Conservation (phyloP, 2,113 vertebrate species). For the Scortum barcoo region DNA sequence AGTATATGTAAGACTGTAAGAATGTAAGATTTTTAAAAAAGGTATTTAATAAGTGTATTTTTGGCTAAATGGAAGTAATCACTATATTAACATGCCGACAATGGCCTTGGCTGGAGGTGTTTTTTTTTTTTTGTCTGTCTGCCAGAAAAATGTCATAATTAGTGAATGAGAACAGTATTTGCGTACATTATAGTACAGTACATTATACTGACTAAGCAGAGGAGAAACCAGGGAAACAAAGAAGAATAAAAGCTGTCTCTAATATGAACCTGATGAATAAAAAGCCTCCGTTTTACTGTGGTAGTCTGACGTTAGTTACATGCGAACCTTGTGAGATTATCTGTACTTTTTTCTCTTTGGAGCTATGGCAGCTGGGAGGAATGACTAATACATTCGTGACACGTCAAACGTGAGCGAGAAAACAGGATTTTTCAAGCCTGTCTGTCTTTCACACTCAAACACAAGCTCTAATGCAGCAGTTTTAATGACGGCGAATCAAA, state of each 20-base stretch:
- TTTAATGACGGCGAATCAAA: constrained; percentile 28
- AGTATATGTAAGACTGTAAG: too few relatives aligned
- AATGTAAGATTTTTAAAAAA: too few relatives aligned
- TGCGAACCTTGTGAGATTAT: not conserved
- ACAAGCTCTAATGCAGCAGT: not conserved
- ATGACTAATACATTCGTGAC: not conserved
- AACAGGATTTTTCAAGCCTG: not conserved
- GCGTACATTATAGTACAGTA: too few relatives aligned
- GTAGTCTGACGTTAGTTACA: too few relatives aligned
- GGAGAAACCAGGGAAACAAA: not conserved
- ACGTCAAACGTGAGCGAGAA: not conserved
- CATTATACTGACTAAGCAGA: too few relatives aligned
- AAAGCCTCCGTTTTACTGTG: not conserved
- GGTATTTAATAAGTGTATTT: too few relatives aligned
- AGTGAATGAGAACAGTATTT: too few relatives aligned
- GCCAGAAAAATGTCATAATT: too few relatives aligned
- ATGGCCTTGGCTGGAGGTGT: too few relatives aligned
- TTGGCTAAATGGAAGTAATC: too few relatives aligned
- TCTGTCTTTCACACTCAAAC: not conserved
- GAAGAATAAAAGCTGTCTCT: not conserved
- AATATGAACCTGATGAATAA: not conserved
- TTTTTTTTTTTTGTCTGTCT: too few relatives aligned
- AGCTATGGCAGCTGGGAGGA: not conserved
- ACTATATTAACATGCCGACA: too few relatives aligned
- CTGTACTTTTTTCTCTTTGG: not conserved